phyloP scores from a whole-genome alignment of 1,140 invertebrate genomes.

The Lutraria rhynchaena region DNA sequence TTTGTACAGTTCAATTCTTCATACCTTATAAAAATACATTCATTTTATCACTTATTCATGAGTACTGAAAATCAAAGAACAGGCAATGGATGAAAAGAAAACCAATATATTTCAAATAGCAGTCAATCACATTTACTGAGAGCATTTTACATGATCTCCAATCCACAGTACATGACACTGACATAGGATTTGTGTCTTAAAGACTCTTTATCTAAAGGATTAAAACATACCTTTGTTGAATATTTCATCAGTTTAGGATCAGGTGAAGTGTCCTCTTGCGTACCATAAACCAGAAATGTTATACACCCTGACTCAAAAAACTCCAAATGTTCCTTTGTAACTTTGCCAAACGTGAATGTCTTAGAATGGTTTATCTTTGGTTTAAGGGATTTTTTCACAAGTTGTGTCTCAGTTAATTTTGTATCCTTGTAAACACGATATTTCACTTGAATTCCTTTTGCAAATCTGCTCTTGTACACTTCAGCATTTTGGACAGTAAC shows the following conservation, averaged over 20 bases:
- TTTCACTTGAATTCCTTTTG: slow-evolving; percentile 78
- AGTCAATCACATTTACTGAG: too few species aligned
- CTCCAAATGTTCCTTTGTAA: slow-evolving; percentile 78
- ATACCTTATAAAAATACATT: too few species aligned
- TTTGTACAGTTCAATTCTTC: too few species aligned
- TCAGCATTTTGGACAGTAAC: slow-evolving; percentile 73
- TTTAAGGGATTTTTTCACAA: slow-evolving; percentile 74
- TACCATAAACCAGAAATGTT: slow-evolving; percentile 80
- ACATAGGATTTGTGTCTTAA: too few species aligned
- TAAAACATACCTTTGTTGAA: slow-evolving; percentile 80
- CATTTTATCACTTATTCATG: too few species aligned
- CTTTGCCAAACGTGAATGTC: slow-evolving; percentile 71
- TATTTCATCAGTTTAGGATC: slow-evolving; percentile 79
- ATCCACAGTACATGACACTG: too few species aligned
- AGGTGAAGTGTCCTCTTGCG: slow-evolving; percentile 78
- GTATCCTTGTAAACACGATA: slow-evolving; percentile 74
- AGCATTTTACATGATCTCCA: too few species aligned
- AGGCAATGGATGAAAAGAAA: too few species aligned
- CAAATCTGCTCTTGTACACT: slow-evolving; percentile 78
- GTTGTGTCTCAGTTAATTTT: slow-evolving; percentile 75
- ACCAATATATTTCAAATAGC: too few species aligned
- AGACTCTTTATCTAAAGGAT: too few species aligned
- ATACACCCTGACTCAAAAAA: slow-evolving; percentile 81
- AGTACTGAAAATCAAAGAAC: too few species aligned
- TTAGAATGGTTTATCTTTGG: slow-evolving; percentile 79